Conservation (phyloP, 2,113 vertebrate genomes). For the Chauna torquata region DNA sequence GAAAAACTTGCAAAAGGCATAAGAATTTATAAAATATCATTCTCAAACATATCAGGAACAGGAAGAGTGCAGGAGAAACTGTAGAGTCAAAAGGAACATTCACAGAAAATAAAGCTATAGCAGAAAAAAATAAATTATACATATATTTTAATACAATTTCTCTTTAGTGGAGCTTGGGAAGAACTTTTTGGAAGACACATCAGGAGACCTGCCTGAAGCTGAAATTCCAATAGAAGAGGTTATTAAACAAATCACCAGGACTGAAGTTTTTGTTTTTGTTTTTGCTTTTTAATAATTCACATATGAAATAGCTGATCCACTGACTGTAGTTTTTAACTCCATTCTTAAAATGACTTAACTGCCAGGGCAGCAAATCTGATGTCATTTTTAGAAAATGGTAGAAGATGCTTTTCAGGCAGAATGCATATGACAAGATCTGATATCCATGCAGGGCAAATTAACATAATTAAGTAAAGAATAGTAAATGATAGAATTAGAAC, state of each 20-base stretch:
- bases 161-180: neutral
- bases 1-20: neutral
- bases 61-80: neutral
- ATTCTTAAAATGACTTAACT: neutral
- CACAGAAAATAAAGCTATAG: neutral
- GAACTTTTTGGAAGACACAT: neutral
- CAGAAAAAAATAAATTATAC: neutral
- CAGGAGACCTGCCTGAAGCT: neutral
- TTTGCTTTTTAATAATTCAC: neutral
- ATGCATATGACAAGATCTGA: neutral
- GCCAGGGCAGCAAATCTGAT: neutral
- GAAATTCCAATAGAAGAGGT: neutral
- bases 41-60: neutral
- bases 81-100: neutral
- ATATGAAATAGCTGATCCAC: neutral
- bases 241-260: neutral
- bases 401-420: neutral
- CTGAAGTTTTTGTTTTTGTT: neutral
- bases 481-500: too few relatives aligned
- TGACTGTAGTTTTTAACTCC: neutral
- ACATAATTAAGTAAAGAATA: neutral
- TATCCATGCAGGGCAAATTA: neutral
- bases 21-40: neutral
- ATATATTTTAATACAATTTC: neutral
- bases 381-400: neutral